phyloP scores from a whole-genome alignment of 2,888 invertebrate species.

The Eledone cirrhosa region DNA sequence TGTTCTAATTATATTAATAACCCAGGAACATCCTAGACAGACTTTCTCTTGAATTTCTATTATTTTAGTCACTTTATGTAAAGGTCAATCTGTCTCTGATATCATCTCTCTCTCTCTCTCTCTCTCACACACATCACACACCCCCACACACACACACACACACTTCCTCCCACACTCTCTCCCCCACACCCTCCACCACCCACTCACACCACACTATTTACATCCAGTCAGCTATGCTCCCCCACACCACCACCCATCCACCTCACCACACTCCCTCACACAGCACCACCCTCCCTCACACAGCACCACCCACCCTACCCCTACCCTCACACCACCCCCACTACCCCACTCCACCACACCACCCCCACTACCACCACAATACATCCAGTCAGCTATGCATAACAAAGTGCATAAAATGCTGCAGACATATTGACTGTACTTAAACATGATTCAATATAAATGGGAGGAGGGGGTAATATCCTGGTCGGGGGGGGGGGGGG shows the following conservation, averaged over 20 bases:
- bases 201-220: neutral
- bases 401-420: too few relatives aligned
- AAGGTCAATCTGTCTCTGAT: too few relatives aligned
- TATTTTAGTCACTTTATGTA: too few relatives aligned
- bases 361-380: conserved; percentile 37
- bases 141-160: neutral
- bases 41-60: too few relatives aligned
- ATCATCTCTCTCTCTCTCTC: neutral
- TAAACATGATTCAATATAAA: too few relatives aligned
- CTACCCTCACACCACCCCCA: conserved; percentile 34
- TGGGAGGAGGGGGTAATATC: too few relatives aligned
- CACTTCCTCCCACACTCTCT: neutral
- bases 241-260: neutral
- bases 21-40: too few relatives aligned
- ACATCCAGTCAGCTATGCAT: neutral
- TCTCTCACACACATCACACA: neutral
- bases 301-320: conserved; percentile 64
- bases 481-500: too few relatives aligned
- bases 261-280: too few relatives aligned
- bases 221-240: neutral
- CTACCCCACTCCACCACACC: conserved; percentile 38
- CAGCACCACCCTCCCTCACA: conserved; percentile 68
- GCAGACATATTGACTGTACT: too few relatives aligned
- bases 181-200: neutral
- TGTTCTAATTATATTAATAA: too few relatives aligned